phyloP scores from a whole-genome alignment of 2,113 vertebrate genomes.

The Perccottus glenii region DNA sequence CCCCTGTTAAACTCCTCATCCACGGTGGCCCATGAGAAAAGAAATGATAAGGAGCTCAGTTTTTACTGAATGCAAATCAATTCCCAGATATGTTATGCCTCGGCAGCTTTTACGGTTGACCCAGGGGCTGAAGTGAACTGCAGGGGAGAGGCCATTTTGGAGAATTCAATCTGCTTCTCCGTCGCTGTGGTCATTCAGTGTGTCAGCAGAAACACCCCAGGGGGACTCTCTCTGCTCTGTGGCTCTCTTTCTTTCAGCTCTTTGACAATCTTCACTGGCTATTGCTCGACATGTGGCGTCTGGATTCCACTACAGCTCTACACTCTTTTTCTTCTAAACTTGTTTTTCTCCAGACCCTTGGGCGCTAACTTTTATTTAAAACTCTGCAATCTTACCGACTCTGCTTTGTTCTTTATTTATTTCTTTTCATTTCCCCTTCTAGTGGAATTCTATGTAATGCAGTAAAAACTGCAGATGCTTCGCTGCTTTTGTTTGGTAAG shows the following conservation, averaged over 20 bases:
- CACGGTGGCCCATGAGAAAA: conserved; percentile 13
- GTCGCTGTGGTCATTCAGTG: conserved; percentile 39
- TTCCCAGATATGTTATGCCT: conserved; percentile 45
- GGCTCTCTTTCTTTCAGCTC: conserved; percentile 9
- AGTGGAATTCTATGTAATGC: not conserved
- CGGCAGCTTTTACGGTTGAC: conserved; percentile 36
- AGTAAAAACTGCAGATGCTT: not conserved
- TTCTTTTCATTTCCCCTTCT: conserved; percentile 4
- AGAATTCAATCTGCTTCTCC: conserved; percentile 44
- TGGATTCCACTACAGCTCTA: not conserved
- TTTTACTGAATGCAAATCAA: conserved; percentile 53
- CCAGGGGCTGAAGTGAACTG: conserved; percentile 28
- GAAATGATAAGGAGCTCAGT: conserved; percentile 25
- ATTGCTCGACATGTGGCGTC: not conserved
- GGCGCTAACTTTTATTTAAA: conserved; percentile 9
- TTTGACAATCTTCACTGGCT: not conserved
- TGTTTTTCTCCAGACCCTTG: conserved; percentile 2
- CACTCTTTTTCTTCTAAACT: conserved; percentile 1
- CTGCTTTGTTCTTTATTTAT: conserved; percentile 3
- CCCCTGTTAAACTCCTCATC: conserved; percentile 27
- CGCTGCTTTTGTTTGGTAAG: not conserved
- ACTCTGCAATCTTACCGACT: conserved; percentile 5
- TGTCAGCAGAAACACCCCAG: conserved; percentile 42
- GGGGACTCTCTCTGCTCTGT: conserved; percentile 1
- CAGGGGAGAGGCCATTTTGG: conserved; percentile 30